Evolutionary conservation across 2,888 invertebrate genomes (phyloP).

Genomic region (Cantharis nigra): DNA sequence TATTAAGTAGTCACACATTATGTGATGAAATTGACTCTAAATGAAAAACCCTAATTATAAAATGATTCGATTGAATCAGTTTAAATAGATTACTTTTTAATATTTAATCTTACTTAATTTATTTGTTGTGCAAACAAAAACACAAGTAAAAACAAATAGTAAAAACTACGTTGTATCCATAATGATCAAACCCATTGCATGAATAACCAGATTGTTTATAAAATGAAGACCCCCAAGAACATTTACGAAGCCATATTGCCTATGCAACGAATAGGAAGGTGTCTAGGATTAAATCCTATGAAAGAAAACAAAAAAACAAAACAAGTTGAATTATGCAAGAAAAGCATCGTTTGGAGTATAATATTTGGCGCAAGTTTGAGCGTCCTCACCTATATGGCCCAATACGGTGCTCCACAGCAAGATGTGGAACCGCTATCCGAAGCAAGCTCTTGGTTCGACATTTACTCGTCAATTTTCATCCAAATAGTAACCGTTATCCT

Average conservation of each 20-base stretch:
- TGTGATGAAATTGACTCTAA: too few species aligned
- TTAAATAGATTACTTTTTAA: not conserved
- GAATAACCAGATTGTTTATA: not conserved
- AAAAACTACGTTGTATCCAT: not conserved
- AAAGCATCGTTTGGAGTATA: conserved; percentile 12
- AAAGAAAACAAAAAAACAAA: conserved; percentile 11
- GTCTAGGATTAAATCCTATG: conserved; percentile 12
- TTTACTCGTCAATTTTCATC: conserved; percentile 22
- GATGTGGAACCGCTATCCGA: conserved; percentile 18
- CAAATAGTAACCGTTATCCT: conserved; percentile 20
- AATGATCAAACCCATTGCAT: not conserved
- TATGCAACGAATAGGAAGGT: conserved; percentile 14
- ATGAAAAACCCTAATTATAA: too few species aligned
- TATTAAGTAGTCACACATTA: too few species aligned
- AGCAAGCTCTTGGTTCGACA: conserved; percentile 28
- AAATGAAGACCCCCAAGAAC: conserved; percentile 12
- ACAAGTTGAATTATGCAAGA: conserved; percentile 7
- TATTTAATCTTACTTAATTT: not conserved
- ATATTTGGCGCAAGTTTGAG: not conserved
- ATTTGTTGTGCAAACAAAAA: not conserved
- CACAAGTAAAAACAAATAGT: not conserved
- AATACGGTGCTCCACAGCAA: not conserved
- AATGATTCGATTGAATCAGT: too few species aligned
- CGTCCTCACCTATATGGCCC: conserved; percentile 1
- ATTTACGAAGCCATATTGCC: conserved; percentile 17